Evolutionary conservation across 2,113 vertebrate species (phyloP).

Genomic region (Macrotis lagotis): DNA sequence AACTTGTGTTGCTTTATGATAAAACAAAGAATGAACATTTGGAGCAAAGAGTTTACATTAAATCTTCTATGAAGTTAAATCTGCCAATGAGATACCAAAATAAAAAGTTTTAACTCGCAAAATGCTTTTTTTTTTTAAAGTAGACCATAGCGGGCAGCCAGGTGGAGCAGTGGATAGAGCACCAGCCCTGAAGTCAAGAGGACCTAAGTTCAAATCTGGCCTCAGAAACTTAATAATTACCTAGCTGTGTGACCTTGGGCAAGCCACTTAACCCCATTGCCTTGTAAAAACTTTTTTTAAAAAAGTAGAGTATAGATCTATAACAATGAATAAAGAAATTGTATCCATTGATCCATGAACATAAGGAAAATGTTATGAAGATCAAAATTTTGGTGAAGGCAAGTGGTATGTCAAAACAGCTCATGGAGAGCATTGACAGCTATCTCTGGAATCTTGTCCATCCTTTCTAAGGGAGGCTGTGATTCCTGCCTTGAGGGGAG

Average conservation of each 20-base stretch:
- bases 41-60: neutral
- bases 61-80: constrained; percentile 1
- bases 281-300: no score
- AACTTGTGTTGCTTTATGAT: neutral
- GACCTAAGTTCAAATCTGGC: no score
- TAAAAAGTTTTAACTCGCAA: neutral
- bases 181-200: no score
- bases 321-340: neutral
- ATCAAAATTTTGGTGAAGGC: constrained; percentile 5
- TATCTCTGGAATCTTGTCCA: neutral
- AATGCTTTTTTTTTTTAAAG: neutral
- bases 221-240: no score
- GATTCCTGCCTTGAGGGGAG: neutral
- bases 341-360: neutral
- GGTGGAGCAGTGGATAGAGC: no score
- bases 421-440: neutral
- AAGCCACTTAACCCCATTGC: no score
- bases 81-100: neutral
- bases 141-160: no score
- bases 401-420: constrained; percentile 16
- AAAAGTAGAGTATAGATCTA: neutral
- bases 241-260: no score
- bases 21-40: neutral
- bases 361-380: constrained; percentile 43
- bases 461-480: neutral